phyloP scores from a whole-genome alignment of 1,140 invertebrate species.

The Calephelis nemesis region DNA sequence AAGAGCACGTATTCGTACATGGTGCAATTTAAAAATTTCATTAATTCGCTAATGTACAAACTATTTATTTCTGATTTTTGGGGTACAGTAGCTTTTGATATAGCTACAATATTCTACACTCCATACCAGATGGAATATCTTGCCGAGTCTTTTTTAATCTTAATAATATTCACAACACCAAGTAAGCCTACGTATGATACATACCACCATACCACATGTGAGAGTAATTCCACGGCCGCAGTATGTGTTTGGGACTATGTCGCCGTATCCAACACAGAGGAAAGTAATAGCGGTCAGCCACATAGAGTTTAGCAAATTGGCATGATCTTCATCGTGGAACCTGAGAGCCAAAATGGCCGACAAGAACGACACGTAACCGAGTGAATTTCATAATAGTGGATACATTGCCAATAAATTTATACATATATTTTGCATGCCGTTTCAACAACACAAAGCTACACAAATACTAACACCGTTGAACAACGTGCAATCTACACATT shows the following conservation, averaged over 20 bases:
- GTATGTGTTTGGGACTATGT: conserved; percentile 97
- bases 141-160: conserved; percentile 43
- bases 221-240: conserved; percentile 95
- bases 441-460: conserved; percentile 60
- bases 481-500: conserved; percentile 77
- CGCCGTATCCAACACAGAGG: conserved; percentile 89
- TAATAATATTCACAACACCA: conserved; percentile 21
- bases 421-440: conserved; percentile 52
- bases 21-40: too few species aligned
- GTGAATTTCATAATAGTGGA: conserved; percentile 12
- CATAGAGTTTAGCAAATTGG: conserved; percentile 95
- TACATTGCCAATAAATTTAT: conserved; percentile 8
- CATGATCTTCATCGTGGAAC: conserved; percentile 92
- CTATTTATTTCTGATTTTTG: too few species aligned
- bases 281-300: conserved; percentile 96
- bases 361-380: conserved; percentile 66
- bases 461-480: conserved; percentile 61
- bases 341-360: conserved; percentile 81
- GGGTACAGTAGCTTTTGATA: too few species aligned
- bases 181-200: conserved; percentile 65
- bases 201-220: conserved; percentile 95
- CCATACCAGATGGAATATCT: conserved; percentile 28
- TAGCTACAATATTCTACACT: neutral
- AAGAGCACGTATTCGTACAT: too few species aligned
- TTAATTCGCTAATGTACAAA: too few species aligned